These are phyloP conservation scores for Promerops cafer DNA, from an alignment of 2,113 vertebrate species.

Conservation along the genomic window DNA sequence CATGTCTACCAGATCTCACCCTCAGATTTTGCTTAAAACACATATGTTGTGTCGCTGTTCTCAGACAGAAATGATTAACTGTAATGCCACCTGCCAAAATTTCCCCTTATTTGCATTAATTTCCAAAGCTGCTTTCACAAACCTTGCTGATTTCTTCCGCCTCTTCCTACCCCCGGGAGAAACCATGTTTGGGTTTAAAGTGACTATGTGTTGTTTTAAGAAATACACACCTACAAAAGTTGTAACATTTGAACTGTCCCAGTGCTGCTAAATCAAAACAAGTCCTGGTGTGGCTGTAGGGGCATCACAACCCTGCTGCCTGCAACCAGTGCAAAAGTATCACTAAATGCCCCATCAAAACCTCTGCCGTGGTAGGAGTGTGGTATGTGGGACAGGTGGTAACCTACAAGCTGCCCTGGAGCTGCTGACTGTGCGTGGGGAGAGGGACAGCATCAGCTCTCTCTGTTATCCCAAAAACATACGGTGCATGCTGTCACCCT, in stretches of 20 bases:
- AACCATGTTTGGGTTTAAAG: not conserved
- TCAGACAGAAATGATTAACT: not conserved
- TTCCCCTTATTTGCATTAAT: not conserved
- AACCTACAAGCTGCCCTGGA: not conserved
- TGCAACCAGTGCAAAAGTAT: not conserved
- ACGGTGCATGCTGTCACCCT: not conserved
- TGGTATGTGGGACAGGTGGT: not conserved
- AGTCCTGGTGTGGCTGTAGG: fast-evolving
- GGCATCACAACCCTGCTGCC: too few species aligned
- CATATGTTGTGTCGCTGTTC: fast-evolving
- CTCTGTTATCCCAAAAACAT: not conserved
- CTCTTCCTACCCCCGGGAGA: not conserved
- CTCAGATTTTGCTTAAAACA: not conserved
- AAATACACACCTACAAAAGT: not conserved
- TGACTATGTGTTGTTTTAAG: not conserved
- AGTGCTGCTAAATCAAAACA: not conserved
- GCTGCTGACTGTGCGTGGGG: fast-evolving
- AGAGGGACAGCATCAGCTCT: not conserved
- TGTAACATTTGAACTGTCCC: not conserved
- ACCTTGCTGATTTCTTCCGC: not conserved
- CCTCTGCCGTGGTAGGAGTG: not conserved
- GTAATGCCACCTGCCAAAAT: not conserved
- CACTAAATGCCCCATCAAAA: not conserved
- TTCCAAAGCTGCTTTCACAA: fast-evolving
- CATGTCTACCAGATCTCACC: not conserved